Percentiles rank a stretch among this genome's conserved stretches.
phyloP scores from a whole-genome alignment of 92 coral and sea anemone species.

The Plumapathes pennacea region DNA sequence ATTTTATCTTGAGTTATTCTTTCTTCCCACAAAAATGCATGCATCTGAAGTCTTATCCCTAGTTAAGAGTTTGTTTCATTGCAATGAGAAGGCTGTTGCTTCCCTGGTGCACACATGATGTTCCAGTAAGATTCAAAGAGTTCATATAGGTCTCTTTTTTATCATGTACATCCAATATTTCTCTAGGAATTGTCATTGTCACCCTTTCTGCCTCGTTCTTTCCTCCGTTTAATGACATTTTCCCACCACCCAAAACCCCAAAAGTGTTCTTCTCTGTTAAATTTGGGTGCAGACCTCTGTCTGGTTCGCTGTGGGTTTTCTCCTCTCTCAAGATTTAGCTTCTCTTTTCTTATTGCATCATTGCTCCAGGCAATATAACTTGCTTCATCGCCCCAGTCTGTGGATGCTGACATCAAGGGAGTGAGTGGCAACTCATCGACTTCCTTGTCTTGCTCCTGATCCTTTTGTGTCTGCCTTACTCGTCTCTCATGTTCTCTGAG shows the following conservation, averaged over 20 bases:
- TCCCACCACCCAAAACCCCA: slow-evolving; percentile 96
- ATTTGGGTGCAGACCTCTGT: slow-evolving; percentile 52
- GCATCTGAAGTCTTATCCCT: too few species aligned
- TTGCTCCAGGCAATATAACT: slow-evolving; percentile 76
- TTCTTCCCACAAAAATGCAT: too few species aligned
- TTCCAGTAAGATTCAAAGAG: too few species aligned
- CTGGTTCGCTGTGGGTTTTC: slow-evolving; percentile 28
- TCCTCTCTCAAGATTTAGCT: slow-evolving; percentile 54
- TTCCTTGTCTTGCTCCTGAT: slow-evolving; percentile 24
- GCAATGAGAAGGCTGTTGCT: too few species aligned
- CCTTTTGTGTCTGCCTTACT: slow-evolving; percentile 29
- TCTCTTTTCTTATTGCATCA: slow-evolving; percentile 76
- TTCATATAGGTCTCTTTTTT: too few species aligned
- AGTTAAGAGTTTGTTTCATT: too few species aligned
- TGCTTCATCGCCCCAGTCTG: slow-evolving; percentile 86
- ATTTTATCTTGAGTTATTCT: too few species aligned
- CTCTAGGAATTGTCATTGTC: too few species aligned
- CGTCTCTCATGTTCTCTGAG: slow-evolving; percentile 65
- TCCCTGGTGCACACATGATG: too few species aligned
- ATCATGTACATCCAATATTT: too few species aligned
- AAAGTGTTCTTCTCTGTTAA: slow-evolving; percentile 72
- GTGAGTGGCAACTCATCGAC: slow-evolving; percentile 58
- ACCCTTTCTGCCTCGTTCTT: too few species aligned
- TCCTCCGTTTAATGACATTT: slow-evolving; percentile 48
- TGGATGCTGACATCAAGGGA: slow-evolving; percentile 62